phyloP scores from a whole-genome alignment of 2,113 vertebrate genomes.

The Eonycteris spelaea region DNA sequence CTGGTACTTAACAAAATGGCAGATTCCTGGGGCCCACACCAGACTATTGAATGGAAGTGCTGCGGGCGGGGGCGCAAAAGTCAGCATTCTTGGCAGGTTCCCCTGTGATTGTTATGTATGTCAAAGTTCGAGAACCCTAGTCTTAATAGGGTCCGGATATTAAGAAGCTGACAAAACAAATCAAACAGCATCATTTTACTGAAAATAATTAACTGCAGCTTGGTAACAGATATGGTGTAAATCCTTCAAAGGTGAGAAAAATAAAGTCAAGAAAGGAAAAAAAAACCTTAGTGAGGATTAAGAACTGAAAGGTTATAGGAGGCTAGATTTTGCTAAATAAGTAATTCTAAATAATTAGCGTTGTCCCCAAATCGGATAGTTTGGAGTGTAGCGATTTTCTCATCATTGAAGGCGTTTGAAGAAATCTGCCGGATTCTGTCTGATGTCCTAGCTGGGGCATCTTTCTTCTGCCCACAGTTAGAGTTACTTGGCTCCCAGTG shows the following conservation, averaged over 20 bases:
- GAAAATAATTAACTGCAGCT: not conserved
- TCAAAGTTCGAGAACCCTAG: not conserved
- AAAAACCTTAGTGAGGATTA: not conserved
- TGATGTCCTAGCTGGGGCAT: not conserved
- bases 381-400: not conserved
- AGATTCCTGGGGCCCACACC: not conserved
- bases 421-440: not conserved
- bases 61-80: not conserved
- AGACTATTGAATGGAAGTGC: not conserved
- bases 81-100: not conserved
- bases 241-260: constrained; percentile 12
- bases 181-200: not conserved
- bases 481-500: not conserved
- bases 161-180: not conserved
- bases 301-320: not conserved
- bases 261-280: not conserved
- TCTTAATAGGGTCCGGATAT: not conserved
- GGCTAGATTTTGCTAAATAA: not conserved
- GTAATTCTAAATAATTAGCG: not conserved
- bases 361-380: not conserved
- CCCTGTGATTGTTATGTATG: fast-evolving
- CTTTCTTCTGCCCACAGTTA: not conserved
- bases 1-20: not conserved
- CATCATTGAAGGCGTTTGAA: not conserved
- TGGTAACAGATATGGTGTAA: not conserved